A percentile compares a stretch with the other conserved stretches of the same genome.
These are phyloP conservation scores for Brachionus asplanchnoidis DNA, from an alignment of 1,140 invertebrate species.

Conservation along the genomic window DNA sequence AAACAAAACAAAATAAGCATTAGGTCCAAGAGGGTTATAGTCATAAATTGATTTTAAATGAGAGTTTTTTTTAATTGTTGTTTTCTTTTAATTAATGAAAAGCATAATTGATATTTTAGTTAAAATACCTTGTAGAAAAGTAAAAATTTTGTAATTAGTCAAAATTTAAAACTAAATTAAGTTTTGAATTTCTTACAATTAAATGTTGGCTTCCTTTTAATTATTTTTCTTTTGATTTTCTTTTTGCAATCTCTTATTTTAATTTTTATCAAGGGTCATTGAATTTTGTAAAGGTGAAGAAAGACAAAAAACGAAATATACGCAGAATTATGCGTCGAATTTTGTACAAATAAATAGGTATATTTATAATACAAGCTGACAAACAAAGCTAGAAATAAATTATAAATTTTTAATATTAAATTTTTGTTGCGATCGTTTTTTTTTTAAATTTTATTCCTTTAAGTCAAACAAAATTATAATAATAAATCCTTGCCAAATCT, in stretches of 20 bases:
- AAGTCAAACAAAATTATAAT: neutral
- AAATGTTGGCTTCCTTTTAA: neutral
- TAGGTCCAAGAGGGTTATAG: neutral
- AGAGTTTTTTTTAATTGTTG: neutral
- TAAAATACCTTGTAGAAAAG: neutral
- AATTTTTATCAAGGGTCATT: neutral
- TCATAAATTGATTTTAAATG: neutral
- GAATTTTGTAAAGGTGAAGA: neutral
- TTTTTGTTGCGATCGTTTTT: conserved; percentile 1
- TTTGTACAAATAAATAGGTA: conserved; percentile 3
- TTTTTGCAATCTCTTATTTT: neutral
- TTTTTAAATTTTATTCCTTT: neutral
- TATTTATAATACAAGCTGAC: conserved; percentile 2
- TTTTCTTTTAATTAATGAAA: neutral
- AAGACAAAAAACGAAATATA: neutral
- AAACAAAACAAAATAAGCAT: neutral
- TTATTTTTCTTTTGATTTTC: neutral
- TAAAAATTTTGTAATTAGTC: neutral
- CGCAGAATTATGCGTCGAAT: neutral
- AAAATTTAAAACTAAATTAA: neutral
- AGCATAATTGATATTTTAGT: neutral
- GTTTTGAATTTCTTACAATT: neutral
- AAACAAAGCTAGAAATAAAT: neutral
- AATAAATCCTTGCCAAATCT: neutral
- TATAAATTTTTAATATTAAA: conserved; percentile 8